phyloP scores from a whole-genome alignment of 1,140 invertebrate genomes.

The Drosophila parvula region DNA sequence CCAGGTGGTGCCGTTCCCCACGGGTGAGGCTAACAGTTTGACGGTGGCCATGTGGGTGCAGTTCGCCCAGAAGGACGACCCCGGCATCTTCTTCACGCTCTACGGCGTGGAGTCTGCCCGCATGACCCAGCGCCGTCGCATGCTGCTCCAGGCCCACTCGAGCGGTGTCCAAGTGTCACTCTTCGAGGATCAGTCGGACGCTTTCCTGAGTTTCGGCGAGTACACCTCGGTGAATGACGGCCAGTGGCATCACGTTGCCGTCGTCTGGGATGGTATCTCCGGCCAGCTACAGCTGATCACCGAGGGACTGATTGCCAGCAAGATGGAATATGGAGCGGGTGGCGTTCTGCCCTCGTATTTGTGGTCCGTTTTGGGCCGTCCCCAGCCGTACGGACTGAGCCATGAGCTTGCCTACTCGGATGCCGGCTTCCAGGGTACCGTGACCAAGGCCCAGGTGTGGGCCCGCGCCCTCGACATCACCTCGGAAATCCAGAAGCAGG shows the following conservation, averaged over 20 bases:
- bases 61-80: slow-evolving; percentile 94
- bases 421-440: slow-evolving; percentile 96
- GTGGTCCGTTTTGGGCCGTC: slow-evolving; percentile 96
- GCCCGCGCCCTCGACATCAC: slow-evolving; percentile 94
- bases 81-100: slow-evolving; percentile 96
- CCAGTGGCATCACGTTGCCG: slow-evolving; percentile 97
- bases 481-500: slow-evolving; percentile 96
- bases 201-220: slow-evolving; percentile 95
- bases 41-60: slow-evolving; percentile 98
- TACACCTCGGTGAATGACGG: slow-evolving; percentile 97
- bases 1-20: slow-evolving; percentile 94
- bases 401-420: slow-evolving; percentile 90
- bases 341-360: slow-evolving; percentile 91
- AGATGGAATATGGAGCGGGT: slow-evolving; percentile 93
- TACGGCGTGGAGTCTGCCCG: slow-evolving; percentile 94
- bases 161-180: slow-evolving; percentile 95
- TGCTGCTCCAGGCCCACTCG: slow-evolving; percentile 94
- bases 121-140: slow-evolving; percentile 90
- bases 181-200: slow-evolving; percentile 94
- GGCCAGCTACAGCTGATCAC: slow-evolving; percentile 94
- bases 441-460: slow-evolving; percentile 98
- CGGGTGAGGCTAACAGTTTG: slow-evolving; percentile 90
- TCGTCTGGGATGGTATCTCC: slow-evolving; percentile 95
- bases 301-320: slow-evolving; percentile 96
- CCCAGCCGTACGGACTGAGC: slow-evolving; percentile 86